Percentiles rank a stretch among this genome's conserved stretches.
Evolutionary conservation across 2,888 invertebrate species (phyloP).

Genomic region (Slavum lentiscoides): DNA sequence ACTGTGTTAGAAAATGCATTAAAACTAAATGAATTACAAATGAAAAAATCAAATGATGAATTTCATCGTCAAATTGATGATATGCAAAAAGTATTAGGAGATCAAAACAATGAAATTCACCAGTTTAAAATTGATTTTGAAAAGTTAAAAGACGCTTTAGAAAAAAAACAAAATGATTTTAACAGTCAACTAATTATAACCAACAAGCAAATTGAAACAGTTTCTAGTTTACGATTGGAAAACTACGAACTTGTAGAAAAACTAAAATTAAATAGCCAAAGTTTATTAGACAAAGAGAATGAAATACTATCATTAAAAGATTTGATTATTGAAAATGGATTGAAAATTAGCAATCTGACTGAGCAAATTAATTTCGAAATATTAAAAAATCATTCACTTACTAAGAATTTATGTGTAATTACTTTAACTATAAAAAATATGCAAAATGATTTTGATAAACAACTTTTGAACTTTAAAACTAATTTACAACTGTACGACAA

Average conservation of each 20-base stretch:
- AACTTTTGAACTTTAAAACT: background rate
- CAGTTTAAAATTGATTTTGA: background rate
- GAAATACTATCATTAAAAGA: conserved; percentile 16
- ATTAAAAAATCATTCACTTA: conserved; percentile 5
- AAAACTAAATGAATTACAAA: background rate
- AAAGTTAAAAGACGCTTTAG: conserved; percentile 14
- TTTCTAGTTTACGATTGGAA: conserved; percentile 20
- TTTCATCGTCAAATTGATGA: conserved; percentile 8
- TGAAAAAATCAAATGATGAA: conserved; percentile 15
- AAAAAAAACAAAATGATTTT: conserved; percentile 40
- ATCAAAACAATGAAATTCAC: background rate
- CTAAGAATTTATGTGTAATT: background rate
- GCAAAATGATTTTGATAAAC: conserved; percentile 12
- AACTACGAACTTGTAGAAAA: conserved; percentile 18
- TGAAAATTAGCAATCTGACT: background rate
- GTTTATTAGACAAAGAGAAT: conserved; percentile 1
- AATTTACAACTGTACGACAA: background rate
- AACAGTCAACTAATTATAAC: conserved; percentile 1
- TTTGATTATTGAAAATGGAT: background rate
- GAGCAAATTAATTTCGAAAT: background rate
- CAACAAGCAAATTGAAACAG: conserved; percentile 22
- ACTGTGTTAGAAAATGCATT: conserved; percentile 6
- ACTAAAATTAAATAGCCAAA: background rate
- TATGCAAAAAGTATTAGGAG: conserved; percentile 4
- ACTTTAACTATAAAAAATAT: background rate